phyloP scores from a whole-genome alignment of 1,140 invertebrate species.

The Anthonomus grandis region DNA sequence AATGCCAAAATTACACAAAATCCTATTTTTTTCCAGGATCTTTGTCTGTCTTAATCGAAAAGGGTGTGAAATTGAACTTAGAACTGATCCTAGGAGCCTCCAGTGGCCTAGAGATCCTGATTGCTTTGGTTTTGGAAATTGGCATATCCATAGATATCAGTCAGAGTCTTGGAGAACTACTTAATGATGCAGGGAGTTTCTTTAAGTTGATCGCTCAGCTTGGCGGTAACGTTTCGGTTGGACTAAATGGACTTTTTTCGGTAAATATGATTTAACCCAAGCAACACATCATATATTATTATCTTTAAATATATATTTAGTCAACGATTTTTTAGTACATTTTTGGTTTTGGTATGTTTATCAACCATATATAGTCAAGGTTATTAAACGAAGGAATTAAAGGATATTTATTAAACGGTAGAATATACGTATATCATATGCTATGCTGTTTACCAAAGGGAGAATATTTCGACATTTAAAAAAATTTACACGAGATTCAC shows the following conservation, averaged over 20 bases:
- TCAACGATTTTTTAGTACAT: no score
- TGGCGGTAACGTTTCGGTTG: background rate
- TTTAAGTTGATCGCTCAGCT: background rate
- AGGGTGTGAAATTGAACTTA: background rate
- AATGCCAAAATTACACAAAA: no score
- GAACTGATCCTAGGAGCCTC: background rate
- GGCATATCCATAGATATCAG: background rate
- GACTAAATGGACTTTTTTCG: background rate
- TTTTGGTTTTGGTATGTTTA: no score
- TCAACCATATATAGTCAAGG: no score
- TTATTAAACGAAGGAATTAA: no score
- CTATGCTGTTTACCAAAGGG: no score
- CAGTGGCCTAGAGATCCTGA: background rate
- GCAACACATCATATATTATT: background rate
- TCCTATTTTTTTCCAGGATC: background rate
- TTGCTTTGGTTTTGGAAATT: background rate
- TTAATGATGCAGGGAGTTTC: background rate
- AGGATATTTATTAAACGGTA: no score
- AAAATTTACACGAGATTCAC: no score
- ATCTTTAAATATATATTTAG: background rate
- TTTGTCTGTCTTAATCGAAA: background rate
- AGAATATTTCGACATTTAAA: no score
- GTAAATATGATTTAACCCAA: background rate
- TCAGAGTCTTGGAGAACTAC: background rate
- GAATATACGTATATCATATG: no score